Percentiles rank a stretch among this genome's conserved stretches.
phyloP scores from a whole-genome alignment of 92 coral and sea anemone genomes.

The Zoanthus solanderi region DNA sequence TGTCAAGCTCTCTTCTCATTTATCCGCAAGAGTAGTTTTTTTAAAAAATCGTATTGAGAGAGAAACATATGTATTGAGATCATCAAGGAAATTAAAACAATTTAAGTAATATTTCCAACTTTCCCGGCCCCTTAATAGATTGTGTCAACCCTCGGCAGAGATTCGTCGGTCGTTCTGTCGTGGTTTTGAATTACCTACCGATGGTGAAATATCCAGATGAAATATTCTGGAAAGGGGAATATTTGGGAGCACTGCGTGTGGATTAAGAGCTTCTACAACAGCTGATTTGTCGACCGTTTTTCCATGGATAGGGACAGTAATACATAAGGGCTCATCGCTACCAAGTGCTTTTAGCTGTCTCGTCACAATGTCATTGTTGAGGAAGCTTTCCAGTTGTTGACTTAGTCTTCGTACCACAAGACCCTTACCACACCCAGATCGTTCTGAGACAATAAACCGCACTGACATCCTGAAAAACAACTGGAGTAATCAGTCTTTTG shows the following conservation, averaged over 20 bases:
- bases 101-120: background rate
- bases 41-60: too few species aligned
- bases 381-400: slow-evolving; percentile 57
- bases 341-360: slow-evolving; percentile 47
- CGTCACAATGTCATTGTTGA: slow-evolving; percentile 66
- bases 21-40: too few species aligned
- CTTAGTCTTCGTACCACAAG: slow-evolving; percentile 73
- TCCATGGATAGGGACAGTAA: slow-evolving; percentile 84
- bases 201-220: slow-evolving; percentile 89
- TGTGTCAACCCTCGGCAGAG: background rate
- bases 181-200: slow-evolving; percentile 59
- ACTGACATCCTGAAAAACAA: slow-evolving; percentile 72
- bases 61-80: too few species aligned
- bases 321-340: slow-evolving; percentile 64
- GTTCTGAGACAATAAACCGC: slow-evolving; percentile 73
- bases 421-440: slow-evolving; percentile 92
- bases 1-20: too few species aligned
- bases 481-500: background rate
- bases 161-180: background rate
- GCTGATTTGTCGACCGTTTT: slow-evolving; percentile 66
- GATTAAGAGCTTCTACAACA: slow-evolving; percentile 70
- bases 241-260: slow-evolving; percentile 72
- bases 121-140: background rate
- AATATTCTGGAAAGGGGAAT: slow-evolving; percentile 89
- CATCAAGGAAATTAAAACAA: too few species aligned